Evolutionary conservation across 2,797 vertebrate species (phyloP).

Genomic region (Champsocephalus gunnari): DNA sequence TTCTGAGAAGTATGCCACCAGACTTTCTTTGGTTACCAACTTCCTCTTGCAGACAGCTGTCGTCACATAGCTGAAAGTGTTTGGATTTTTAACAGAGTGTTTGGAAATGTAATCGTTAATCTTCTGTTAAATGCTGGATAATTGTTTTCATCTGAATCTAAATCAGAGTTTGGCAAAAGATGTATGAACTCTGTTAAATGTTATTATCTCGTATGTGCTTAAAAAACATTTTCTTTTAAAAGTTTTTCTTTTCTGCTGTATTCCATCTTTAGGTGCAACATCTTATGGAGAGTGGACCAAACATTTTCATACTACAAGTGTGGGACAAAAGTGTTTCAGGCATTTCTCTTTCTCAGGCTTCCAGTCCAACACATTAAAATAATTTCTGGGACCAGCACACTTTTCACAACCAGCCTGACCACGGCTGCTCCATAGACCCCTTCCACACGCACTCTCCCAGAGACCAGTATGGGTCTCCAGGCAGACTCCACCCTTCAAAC

Average conservation of each 20-base stretch:
- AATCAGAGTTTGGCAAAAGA: too few relatives aligned
- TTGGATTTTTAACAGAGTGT: too few relatives aligned
- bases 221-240: neutral
- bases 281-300: constrained; percentile 3
- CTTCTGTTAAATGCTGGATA: too few relatives aligned
- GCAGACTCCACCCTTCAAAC: constrained; percentile 82
- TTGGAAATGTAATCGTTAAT: too few relatives aligned
- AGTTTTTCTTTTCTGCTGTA: constrained; percentile 14
- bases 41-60: constrained; percentile 28
- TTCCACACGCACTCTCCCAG: constrained; percentile 1
- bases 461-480: constrained; percentile 86
- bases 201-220: neutral
- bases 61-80: neutral
- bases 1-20: neutral
- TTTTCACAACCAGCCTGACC: constrained; percentile 16
- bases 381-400: constrained; percentile 16
- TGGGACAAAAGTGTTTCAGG: constrained; percentile 1
- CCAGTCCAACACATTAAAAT: neutral
- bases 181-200: neutral
- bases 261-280: constrained; percentile 35
- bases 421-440: constrained; percentile 7
- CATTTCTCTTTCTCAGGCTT: constrained; percentile 37
- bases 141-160: too few relatives aligned
- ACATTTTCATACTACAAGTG: constrained; percentile 11
- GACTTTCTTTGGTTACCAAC: neutral